These are phyloP conservation scores for Vulpes ferrilata DNA, from an alignment of 2,113 vertebrate genomes.

Conservation along the genomic window DNA sequence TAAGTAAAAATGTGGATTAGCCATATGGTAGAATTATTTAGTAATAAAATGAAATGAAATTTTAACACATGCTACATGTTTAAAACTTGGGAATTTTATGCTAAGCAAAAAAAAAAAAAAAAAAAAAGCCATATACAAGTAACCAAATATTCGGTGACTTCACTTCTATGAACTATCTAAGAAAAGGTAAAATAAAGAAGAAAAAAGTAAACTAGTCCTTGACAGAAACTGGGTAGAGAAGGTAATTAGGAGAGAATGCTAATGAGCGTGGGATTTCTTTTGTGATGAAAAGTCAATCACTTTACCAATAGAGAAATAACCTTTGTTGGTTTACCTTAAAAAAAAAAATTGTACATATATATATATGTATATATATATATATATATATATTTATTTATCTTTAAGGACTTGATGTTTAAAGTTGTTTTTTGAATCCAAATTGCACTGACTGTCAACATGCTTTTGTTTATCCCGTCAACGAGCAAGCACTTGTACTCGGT, in stretches of 20 bases:
- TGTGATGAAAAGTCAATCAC: background rate
- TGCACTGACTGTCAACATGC: background rate
- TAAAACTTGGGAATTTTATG: background rate
- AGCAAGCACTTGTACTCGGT: background rate
- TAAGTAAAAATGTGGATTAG: background rate
- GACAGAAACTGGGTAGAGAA: background rate
- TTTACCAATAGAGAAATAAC: background rate
- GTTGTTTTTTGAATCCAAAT: background rate
- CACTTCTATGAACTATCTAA: background rate
- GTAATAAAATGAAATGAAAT: background rate
- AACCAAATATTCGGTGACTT: background rate
- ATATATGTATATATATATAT: no score
- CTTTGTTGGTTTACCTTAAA: background rate
- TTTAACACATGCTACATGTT: background rate
- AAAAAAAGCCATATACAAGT: background rate
- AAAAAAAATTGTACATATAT: no score
- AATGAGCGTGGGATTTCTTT: background rate
- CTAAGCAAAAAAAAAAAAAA: background rate
- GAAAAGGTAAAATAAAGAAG: background rate
- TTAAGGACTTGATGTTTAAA: background rate
- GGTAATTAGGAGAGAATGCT: background rate
- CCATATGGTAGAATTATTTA: background rate
- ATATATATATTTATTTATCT: background rate
- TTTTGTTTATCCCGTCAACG: background rate
- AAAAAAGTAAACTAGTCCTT: background rate